Base-by-base conservation (phyloP, 2,113 vertebrate species). In the Dryoscopus gambensis region DNA sequence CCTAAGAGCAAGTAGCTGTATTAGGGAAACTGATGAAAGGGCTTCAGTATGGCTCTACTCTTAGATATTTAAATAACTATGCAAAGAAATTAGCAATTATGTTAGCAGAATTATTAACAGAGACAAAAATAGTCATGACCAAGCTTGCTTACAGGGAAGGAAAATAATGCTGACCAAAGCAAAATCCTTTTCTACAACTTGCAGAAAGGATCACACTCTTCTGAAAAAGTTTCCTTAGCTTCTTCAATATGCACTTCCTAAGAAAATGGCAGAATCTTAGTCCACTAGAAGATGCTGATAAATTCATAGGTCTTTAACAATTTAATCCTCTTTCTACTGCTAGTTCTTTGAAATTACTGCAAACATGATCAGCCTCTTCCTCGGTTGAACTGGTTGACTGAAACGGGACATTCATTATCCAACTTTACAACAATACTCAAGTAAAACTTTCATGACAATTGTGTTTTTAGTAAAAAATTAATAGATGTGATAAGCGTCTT, bases 241-340 rank as follows among this genome's bases (percentile, higher is more conserved):
- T 69, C 23, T 63, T 88, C 55, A 57, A 5, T 19, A 60, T 4
- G 24, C 7, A 37, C 9, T 70, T 73, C 13, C n/a, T 31, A 42
- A 62, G 28, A 9, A 69, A 89, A 67, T 60, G 10, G 49, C 28
- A 75, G 40, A 68, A 55, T 19, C 16, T 40, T 23, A 39, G 40
- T 65, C 27, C 18, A 37, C 50, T 53, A 60, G 42, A 87, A 65
- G 27, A 65, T 0, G 0, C 6, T 30, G 44, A 50, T 37, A 27
- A 77, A 77, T 35, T 69, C 55, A 77, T 10, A 33, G 8, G 5
- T 39, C 14, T 82, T 74, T 15, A 74, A 56, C 30, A 64, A 77
- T 44, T 77, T 53, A 12, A 37, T 78, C 31, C 17, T 89, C 31
- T 70, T 95, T 82, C 84, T 82, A 11, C 21, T 67, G 20, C n/a